Percentiles rank a stretch among this genome's conserved stretches.
Conservation (phyloP, 2,888 invertebrate species). For the Kryphioiulus occultus region DNA sequence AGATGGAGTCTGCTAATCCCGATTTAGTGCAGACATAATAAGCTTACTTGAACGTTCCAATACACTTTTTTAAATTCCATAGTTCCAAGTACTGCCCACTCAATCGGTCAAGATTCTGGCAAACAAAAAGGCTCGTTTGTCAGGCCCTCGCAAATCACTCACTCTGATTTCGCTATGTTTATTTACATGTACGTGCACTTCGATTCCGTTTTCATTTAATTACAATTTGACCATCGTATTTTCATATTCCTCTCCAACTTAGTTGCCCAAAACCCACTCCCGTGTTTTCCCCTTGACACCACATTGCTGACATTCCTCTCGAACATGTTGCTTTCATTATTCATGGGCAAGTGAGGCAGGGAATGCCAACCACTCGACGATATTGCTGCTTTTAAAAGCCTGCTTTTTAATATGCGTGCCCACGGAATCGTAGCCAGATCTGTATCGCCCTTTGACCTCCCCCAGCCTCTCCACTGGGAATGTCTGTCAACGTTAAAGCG, state of each 20-base stretch:
- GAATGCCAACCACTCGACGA: constrained; percentile 6
- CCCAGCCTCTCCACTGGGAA: background rate
- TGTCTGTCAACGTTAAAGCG: background rate
- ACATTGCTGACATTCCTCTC: constrained; percentile 24
- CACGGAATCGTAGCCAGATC: background rate
- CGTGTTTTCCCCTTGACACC: background rate
- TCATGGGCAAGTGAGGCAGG: background rate
- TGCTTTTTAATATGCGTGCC: constrained; percentile 16
- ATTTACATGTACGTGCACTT: background rate
- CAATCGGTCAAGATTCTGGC: too few relatives aligned
- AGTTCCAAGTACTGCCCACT: too few relatives aligned
- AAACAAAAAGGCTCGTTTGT: too few relatives aligned
- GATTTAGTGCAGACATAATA: too few relatives aligned
- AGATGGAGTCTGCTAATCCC: too few relatives aligned
- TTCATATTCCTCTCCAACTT: background rate
- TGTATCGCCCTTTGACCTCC: background rate
- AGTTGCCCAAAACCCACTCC: background rate
- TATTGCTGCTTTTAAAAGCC: background rate
- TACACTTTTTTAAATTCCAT: too few relatives aligned
- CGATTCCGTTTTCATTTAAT: background rate
- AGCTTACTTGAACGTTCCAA: too few relatives aligned
- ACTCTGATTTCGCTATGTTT: background rate
- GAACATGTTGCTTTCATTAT: constrained; percentile 17
- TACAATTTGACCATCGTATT: background rate
- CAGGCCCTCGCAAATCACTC: background rate